These are phyloP conservation scores for Polypedilum vanderplanki DNA, from an alignment of 1,140 invertebrate genomes.

Conservation along the genomic window DNA sequence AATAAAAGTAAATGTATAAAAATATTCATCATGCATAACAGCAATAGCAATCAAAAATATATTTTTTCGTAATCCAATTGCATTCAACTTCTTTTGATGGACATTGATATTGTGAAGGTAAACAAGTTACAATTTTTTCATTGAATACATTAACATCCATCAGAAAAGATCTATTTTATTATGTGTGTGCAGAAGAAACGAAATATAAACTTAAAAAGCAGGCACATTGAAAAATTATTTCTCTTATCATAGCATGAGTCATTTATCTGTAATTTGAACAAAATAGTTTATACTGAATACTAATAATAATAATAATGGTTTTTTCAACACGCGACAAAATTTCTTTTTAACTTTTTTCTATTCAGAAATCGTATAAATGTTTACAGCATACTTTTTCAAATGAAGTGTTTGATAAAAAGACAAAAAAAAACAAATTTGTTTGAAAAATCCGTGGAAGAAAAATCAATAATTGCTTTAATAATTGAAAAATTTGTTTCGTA, in stretches of 20 bases:
- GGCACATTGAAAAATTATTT: not conserved
- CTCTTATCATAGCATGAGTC: not conserved
- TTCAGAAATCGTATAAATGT: too few relatives aligned
- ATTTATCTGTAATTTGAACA: not conserved
- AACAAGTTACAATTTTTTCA: not conserved
- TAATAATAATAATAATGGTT: not conserved
- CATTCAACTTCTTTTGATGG: conserved; percentile 8
- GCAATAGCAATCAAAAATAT: too few relatives aligned
- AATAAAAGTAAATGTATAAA: not conserved
- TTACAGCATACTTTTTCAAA: too few relatives aligned
- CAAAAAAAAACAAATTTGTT: too few relatives aligned
- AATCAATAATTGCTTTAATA: conserved; percentile 15
- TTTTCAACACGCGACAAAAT: not conserved
- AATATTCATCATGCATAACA: too few relatives aligned
- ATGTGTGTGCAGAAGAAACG: too few relatives aligned
- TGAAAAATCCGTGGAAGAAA: not conserved
- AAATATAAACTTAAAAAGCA: not conserved
- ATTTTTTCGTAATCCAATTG: not conserved
- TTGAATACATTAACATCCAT: not conserved
- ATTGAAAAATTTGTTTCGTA: conserved; percentile 8
- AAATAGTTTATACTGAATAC: not conserved
- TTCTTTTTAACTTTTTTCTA: not conserved
- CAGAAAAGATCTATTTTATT: too few relatives aligned
- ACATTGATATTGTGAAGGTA: conserved; percentile 18
- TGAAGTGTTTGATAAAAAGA: too few relatives aligned